A percentile compares a stretch with the other conserved stretches of the same genome.
These are phyloP conservation scores for Tupaia chinensis DNA, from an alignment of 2,113 vertebrate genomes.

Conservation along the genomic window DNA sequence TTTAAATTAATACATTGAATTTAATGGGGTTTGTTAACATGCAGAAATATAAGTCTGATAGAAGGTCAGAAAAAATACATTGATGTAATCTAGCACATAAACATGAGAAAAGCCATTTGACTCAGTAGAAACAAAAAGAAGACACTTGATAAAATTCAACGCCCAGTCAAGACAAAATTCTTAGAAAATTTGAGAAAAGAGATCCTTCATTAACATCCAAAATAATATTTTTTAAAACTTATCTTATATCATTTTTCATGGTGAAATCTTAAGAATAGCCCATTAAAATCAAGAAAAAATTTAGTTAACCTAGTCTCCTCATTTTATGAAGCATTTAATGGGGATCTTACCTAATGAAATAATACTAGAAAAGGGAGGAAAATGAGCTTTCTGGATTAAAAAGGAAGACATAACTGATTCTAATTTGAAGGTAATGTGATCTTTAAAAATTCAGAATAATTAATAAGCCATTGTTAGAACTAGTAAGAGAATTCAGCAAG, in stretches of 20 bases:
- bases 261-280: background rate
- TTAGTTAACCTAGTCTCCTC: background rate
- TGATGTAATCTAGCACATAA: conserved; percentile 12
- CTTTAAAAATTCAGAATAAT: conserved; percentile 15
- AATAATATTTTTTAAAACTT: background rate
- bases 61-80: conserved; percentile 32
- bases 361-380: background rate
- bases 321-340: background rate
- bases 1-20: background rate
- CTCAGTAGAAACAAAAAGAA: conserved; percentile 6
- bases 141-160: conserved; percentile 35
- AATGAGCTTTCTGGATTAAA: background rate
- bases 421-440: conserved; percentile 21
- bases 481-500: background rate
- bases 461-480: background rate
- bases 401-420: background rate
- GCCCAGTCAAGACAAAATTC: conserved; percentile 32
- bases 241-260: background rate
- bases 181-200: conserved; percentile 26
- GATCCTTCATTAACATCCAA: background rate
- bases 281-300: background rate
- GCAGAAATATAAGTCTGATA: background rate
- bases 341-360: background rate
- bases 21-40: background rate
- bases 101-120: conserved; percentile 2